Base-by-base conservation (phyloP, 2,797 vertebrate species). In the Ispidina lecontei region DNA sequence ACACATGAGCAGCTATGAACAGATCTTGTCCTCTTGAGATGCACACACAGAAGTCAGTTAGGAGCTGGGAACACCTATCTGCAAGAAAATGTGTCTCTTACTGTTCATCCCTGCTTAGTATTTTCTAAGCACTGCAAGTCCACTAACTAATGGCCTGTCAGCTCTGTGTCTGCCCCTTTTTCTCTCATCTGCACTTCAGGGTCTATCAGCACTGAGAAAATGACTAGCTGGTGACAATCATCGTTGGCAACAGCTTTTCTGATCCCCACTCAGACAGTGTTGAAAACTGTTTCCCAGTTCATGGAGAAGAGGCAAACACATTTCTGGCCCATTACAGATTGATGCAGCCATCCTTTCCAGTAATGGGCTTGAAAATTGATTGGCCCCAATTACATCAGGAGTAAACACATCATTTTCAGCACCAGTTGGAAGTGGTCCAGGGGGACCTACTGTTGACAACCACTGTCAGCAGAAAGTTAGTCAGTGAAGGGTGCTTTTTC, bases 381-480 rank as follows among this genome's bases (percentile, higher is more conserved):
- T 89, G 90, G 86, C 94, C 91, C 90, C 94, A 94, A 94, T 94
- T 94, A 96, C 88, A 89, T 43, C 77, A 93, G 77, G 77, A 95
- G 80, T 92, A 96, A 95, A 96, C 91, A 84, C 76, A 82, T 84
- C 51, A 89, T 94, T 95, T 96, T 92, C 96, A 95, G 72, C 93
- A 96, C 94, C 80, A 84, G 63, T 82, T 94, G 83, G 80, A 94
- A 93, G 84, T 71, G 84, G 64, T 92, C 94, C 88, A 79, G 31
- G 6, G 93, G 77, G 95, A 95, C 54, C 14, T 62, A 55, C 85
- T 94, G 91, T 74, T 94, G 94, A 96, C 86, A 92, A 62, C 84
- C 80, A 84, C 68, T 89, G 90, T 93, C 93, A 95, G 88, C 93
- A 92, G 60, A 94, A 95, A 95, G 93, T 92, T 84, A 84, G 92